Evolutionary conservation across 2,113 vertebrate species (phyloP).

Genomic region (Pachycephala philippinensis): DNA sequence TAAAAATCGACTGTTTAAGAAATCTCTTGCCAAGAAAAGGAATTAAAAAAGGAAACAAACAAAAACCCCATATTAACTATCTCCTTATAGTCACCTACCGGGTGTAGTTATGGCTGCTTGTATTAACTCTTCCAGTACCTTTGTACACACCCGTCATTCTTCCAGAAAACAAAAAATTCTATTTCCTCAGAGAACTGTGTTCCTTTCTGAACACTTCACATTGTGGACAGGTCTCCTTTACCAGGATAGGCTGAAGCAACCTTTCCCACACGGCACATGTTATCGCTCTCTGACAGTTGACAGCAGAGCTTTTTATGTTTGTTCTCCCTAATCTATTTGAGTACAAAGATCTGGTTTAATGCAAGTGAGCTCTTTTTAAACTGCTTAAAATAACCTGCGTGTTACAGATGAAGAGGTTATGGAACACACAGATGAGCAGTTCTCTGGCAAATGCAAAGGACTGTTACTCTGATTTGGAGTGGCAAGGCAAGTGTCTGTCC

Average conservation of each 20-base stretch:
- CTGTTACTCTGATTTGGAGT: not conserved
- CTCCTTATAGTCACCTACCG: not conserved
- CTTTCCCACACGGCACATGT: not conserved
- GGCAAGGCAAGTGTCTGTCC: not conserved
- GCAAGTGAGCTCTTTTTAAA: constrained; percentile 16
- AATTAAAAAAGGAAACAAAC: not conserved
- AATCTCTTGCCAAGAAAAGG: not conserved
- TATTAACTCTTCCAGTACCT: not conserved
- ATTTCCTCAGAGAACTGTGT: not conserved
- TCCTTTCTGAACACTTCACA: not conserved
- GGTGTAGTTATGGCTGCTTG: not conserved
- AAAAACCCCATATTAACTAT: fast-evolving
- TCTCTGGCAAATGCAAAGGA: not conserved
- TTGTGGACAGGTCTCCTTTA: not conserved
- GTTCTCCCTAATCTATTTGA: not conserved
- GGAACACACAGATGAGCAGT: not conserved
- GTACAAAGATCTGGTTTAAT: constrained; percentile 21
- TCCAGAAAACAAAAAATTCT: not conserved
- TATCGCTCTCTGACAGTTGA: constrained; percentile 3
- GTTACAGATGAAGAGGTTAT: not conserved
- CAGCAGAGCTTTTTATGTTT: constrained; percentile 25
- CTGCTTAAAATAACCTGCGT: not conserved
- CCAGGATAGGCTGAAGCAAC: not conserved
- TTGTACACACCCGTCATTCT: not conserved
- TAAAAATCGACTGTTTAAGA: not conserved